Percentiles rank a stretch among this genome's conserved stretches.
Evolutionary conservation across 2,888 invertebrate genomes (phyloP).

Genomic region (Drosophila helvetica): DNA sequence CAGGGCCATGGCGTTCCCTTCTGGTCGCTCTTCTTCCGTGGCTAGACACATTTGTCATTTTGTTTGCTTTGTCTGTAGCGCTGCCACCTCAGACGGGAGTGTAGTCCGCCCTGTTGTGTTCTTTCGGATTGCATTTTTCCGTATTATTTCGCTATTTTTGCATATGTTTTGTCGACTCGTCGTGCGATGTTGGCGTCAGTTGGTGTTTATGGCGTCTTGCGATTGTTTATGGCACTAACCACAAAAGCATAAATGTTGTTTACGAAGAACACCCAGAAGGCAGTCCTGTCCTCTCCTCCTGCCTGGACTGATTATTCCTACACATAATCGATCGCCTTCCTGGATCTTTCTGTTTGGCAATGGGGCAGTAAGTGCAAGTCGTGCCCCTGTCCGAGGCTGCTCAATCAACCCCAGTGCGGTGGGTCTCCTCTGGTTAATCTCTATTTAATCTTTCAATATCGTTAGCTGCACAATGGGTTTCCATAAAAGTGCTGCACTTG

Average conservation of each 20-base stretch:
- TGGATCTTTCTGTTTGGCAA: constrained; percentile 7
- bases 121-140: constrained; percentile 33
- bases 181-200: constrained; percentile 34
- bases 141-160: constrained; percentile 27
- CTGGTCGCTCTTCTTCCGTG: constrained; percentile 38
- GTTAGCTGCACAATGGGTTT: constrained; percentile 51
- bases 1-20: background rate
- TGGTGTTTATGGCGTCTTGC: constrained; percentile 44
- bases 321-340: constrained; percentile 13
- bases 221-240: constrained; percentile 56
- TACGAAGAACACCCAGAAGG: constrained; percentile 48
- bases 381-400: constrained; percentile 5
- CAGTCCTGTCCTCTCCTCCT: background rate
- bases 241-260: constrained; percentile 46
- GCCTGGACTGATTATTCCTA: background rate
- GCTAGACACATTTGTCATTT: constrained; percentile 80
- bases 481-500: constrained; percentile 22
- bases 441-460: constrained; percentile 62
- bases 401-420: background rate
- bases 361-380: constrained; percentile 19
- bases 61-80: constrained; percentile 36
- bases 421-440: constrained; percentile 28
- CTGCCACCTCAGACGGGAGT: constrained; percentile 40
- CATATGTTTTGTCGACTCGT: constrained; percentile 37
- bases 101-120: constrained; percentile 31